Percentiles rank a stretch among this genome's conserved stretches.
phyloP scores from a whole-genome alignment of 2,888 invertebrate species.

The Minunthozetes semirufus region DNA sequence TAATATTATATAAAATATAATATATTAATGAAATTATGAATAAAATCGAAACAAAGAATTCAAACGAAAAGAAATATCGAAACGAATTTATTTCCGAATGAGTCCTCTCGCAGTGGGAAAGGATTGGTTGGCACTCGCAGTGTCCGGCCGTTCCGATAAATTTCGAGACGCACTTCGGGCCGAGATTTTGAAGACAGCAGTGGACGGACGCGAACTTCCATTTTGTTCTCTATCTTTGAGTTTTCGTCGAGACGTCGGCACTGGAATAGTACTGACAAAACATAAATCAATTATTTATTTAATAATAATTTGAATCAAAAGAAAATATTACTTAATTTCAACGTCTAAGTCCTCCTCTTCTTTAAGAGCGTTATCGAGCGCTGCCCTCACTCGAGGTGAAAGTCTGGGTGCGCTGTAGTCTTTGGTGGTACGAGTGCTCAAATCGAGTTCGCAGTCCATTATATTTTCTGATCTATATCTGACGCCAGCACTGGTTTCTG shows the following conservation, averaged over 20 bases:
- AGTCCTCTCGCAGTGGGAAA: slow-evolving; percentile 26
- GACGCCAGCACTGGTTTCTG: slow-evolving; percentile 50
- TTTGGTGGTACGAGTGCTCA: slow-evolving; percentile 67
- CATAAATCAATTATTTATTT: neutral
- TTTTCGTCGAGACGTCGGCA: neutral
- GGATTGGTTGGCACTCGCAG: slow-evolving; percentile 26
- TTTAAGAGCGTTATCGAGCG: slow-evolving; percentile 60
- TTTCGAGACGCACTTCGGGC: slow-evolving; percentile 12
- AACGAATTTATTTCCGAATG: slow-evolving; percentile 23
- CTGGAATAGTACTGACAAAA: neutral
- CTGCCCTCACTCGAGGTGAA: slow-evolving; percentile 65
- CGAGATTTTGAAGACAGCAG: slow-evolving; percentile 17
- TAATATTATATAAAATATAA: no score
- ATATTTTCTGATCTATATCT: slow-evolving; percentile 60
- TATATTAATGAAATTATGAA: neutral
- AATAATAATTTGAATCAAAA: neutral
- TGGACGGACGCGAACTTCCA: neutral
- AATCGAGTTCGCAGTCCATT: slow-evolving; percentile 64
- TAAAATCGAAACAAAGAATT: neutral
- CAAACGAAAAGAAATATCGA: neutral
- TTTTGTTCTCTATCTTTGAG: neutral
- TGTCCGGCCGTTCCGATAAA: slow-evolving; percentile 35
- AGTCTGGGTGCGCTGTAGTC: slow-evolving; percentile 63
- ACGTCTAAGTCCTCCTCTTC: slow-evolving; percentile 48
- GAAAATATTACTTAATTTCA: slow-evolving; percentile 19